A percentile compares a stretch with the other conserved stretches of the same genome.
Conservation (phyloP, 2,888 invertebrate genomes). For the Agonopterix heracliana region DNA sequence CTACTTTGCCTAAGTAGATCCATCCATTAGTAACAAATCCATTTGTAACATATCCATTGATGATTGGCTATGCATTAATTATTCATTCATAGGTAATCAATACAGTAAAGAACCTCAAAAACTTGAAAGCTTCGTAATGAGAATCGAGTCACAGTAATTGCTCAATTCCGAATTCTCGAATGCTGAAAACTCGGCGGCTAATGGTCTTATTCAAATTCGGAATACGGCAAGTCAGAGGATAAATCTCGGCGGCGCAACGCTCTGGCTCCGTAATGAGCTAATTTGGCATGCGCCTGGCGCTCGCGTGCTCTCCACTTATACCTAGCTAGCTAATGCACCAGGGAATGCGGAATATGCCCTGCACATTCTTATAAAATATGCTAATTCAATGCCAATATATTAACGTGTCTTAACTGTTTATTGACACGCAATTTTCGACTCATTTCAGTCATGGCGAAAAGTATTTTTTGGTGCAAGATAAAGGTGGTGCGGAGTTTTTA, state of each 20-base stretch:
- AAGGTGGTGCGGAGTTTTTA: too few relatives aligned
- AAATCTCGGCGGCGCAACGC: conserved; percentile 39
- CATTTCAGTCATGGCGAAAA: too few relatives aligned
- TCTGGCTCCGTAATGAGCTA: conserved; percentile 53
- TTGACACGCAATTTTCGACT: too few relatives aligned
- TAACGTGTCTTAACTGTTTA: neutral
- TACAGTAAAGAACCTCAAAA: too few relatives aligned
- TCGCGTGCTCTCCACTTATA: conserved; percentile 21
- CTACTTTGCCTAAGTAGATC: too few relatives aligned
- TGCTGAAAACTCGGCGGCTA: conserved; percentile 33
- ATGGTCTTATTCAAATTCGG: conserved; percentile 51
- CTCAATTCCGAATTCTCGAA: conserved; percentile 27
- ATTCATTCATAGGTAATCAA: too few relatives aligned
- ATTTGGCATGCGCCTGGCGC: conserved; percentile 46
- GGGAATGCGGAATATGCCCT: conserved; percentile 36
- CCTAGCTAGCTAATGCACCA: conserved; percentile 25
- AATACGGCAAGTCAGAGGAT: conserved; percentile 42
- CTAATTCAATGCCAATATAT: neutral
- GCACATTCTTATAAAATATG: conserved; percentile 9
- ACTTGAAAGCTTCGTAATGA: too few relatives aligned
- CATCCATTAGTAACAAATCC: too few relatives aligned
- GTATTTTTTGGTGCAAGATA: too few relatives aligned
- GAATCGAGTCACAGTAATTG: conserved; percentile 11
- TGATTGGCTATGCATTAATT: too few relatives aligned
- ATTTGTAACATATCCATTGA: too few relatives aligned